Conservation (phyloP, 2,888 invertebrate species). For the Phortica okadai region DNA sequence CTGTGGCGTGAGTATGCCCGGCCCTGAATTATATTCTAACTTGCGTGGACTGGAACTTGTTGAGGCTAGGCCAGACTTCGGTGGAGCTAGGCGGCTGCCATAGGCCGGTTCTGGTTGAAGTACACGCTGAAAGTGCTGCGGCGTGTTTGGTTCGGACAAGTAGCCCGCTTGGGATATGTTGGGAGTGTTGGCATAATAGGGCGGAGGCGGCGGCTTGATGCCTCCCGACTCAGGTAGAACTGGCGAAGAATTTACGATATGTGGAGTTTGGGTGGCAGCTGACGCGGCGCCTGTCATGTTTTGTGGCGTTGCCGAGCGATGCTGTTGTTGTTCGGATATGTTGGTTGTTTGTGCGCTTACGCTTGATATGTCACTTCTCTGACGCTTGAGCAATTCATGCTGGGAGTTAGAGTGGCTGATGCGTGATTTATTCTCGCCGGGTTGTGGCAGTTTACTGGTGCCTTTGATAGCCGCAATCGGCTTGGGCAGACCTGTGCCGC, state of each 20-base stretch:
- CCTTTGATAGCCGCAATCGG: slow-evolving; percentile 95
- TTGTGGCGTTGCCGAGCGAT: slow-evolving; percentile 14
- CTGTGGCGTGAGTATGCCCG: slow-evolving; percentile 73
- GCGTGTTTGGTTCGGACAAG: slow-evolving; percentile 63
- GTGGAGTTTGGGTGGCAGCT: slow-evolving; percentile 48
- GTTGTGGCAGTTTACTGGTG: slow-evolving; percentile 84
- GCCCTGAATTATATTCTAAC: slow-evolving; percentile 79
- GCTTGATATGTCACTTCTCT: slow-evolving; percentile 78
- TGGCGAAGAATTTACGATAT: slow-evolving; percentile 64
- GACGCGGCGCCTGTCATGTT: slow-evolving; percentile 16
- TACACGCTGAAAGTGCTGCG: slow-evolving; percentile 41
- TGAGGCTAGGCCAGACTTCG: slow-evolving; percentile 56
- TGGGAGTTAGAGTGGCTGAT: slow-evolving; percentile 51
- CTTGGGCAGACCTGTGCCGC: slow-evolving; percentile 87
- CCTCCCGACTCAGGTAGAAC: slow-evolving; percentile 42
- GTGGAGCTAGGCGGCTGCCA: slow-evolving; percentile 64
- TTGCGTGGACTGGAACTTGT: slow-evolving; percentile 78
- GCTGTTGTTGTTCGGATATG: slow-evolving; percentile 57
- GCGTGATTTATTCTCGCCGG: slow-evolving; percentile 72
- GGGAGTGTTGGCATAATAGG: slow-evolving; percentile 61
- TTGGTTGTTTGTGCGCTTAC: slow-evolving; percentile 47
- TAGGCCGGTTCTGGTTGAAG: slow-evolving; percentile 47
- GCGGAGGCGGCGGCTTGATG: slow-evolving; percentile 39
- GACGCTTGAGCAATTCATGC: slow-evolving; percentile 74
- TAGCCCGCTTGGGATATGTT: slow-evolving; percentile 53